Conservation (phyloP, 2,888 invertebrate species). For the Myopa tessellatipennis region DNA sequence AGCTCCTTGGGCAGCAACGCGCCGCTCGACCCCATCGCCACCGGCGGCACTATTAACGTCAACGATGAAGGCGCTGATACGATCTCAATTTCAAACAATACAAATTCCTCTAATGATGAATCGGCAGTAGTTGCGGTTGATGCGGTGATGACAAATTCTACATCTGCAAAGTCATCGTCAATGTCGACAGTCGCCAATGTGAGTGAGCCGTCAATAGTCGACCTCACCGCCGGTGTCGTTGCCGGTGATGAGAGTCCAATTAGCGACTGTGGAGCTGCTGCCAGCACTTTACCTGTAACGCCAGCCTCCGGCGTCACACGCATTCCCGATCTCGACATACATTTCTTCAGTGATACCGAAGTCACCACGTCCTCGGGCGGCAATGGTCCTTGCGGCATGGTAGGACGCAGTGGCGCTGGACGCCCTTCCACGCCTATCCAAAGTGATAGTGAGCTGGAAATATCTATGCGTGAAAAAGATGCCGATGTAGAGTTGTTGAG, state of each 20-base stretch:
- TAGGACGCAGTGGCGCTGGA: conserved; percentile 70
- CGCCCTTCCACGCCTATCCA: conserved; percentile 87
- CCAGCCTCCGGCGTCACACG: conserved; percentile 57
- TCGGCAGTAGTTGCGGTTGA: conserved; percentile 48
- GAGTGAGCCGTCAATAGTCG: not conserved
- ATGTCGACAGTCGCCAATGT: not conserved
- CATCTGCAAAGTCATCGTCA: conserved; percentile 13
- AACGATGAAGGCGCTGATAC: conserved; percentile 59
- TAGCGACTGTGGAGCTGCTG: conserved; percentile 50
- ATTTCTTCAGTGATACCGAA: conserved; percentile 95
- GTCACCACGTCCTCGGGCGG: conserved; percentile 76
- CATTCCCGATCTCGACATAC: conserved; percentile 76
- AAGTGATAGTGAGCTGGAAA: conserved; percentile 95
- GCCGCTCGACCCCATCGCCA: conserved; percentile 53
- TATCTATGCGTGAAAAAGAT: conserved; percentile 68
- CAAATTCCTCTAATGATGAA: conserved; percentile 61
- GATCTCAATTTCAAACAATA: conserved; percentile 56
- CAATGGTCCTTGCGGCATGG: conserved; percentile 73
- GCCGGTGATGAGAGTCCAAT: conserved; percentile 57
- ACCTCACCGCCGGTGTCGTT: conserved; percentile 47
- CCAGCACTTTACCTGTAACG: conserved; percentile 59
- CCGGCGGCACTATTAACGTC: conserved; percentile 41
- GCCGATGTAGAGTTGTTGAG: conserved; percentile 56
- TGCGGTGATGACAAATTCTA: not conserved
- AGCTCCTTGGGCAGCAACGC: conserved; percentile 63